Conservation (phyloP, 2,797 vertebrate species). For the Helostoma temminkii region DNA sequence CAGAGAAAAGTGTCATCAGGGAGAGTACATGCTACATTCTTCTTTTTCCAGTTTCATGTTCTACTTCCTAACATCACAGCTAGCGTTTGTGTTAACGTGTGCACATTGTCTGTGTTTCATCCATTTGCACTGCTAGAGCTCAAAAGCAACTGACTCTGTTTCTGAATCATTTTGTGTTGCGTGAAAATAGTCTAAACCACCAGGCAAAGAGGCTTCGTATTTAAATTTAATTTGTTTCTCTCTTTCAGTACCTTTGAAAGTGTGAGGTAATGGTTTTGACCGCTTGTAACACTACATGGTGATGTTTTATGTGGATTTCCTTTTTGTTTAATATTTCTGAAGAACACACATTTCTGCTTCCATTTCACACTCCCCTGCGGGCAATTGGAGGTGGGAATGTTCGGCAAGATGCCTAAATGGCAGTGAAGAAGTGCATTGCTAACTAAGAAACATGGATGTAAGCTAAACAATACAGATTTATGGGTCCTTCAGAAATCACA, state of each 20-base stretch:
- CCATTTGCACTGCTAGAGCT: conserved; percentile 41
- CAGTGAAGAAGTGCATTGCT: no score
- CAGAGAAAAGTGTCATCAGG: conserved; percentile 28
- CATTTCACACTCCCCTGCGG: conserved; percentile 8
- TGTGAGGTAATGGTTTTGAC: not conserved
- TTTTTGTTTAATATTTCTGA: conserved; percentile 5
- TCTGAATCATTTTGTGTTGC: conserved; percentile 46
- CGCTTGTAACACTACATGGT: not conserved
- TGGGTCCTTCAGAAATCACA: no score
- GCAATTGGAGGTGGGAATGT: not conserved
- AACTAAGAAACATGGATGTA: no score
- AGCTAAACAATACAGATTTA: not conserved
- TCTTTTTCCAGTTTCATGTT: conserved; percentile 14
- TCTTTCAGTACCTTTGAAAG: not conserved
- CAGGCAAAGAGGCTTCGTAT: conserved; percentile 2
- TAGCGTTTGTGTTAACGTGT: conserved; percentile 24
- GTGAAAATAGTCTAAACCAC: conserved; percentile 35
- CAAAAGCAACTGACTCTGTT: conserved; percentile 25
- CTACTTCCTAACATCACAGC: conserved; percentile 18
- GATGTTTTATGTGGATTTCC: not conserved
- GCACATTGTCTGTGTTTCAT: conserved; percentile 15
- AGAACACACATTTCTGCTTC: conserved; percentile 1
- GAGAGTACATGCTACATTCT: conserved; percentile 12
- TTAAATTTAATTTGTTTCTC: not conserved
- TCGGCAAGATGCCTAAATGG: not conserved